Conservation (phyloP, 1,140 invertebrate species). For the Aphis gossypii region DNA sequence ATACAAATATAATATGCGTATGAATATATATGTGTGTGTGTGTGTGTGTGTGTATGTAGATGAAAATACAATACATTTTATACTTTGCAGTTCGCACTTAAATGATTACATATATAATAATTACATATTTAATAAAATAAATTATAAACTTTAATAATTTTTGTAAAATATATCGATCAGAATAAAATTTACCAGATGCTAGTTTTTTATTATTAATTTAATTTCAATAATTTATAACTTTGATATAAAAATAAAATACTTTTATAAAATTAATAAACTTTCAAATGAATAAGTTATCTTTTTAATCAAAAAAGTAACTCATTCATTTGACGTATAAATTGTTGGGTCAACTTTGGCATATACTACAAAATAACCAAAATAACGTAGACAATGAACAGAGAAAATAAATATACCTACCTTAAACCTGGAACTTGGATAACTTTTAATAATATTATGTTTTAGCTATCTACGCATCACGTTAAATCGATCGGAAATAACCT, state of each 20-base stretch:
- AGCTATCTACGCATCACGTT: neutral
- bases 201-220: too few species aligned
- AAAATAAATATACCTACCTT: neutral
- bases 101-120: neutral
- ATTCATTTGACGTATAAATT: neutral
- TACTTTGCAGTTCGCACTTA: neutral
- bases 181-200: too few species aligned
- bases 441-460: constrained; percentile 2
- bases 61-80: too few species aligned
- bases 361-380: neutral
- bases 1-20: too few species aligned
- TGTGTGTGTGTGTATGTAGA: too few species aligned
- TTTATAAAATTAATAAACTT: neutral
- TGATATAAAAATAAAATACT: neutral
- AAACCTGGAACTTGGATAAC: neutral
- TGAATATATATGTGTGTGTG: too few species aligned
- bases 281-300: neutral
- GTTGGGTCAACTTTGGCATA: neutral
- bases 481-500: neutral
- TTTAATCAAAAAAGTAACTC: neutral
- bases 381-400: neutral
- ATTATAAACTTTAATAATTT: too few species aligned
- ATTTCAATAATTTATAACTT: neutral
- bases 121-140: neutral
- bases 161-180: too few species aligned